Base-by-base conservation (phyloP, 2,797 vertebrate species). In the Cuniculus paca region DNA sequence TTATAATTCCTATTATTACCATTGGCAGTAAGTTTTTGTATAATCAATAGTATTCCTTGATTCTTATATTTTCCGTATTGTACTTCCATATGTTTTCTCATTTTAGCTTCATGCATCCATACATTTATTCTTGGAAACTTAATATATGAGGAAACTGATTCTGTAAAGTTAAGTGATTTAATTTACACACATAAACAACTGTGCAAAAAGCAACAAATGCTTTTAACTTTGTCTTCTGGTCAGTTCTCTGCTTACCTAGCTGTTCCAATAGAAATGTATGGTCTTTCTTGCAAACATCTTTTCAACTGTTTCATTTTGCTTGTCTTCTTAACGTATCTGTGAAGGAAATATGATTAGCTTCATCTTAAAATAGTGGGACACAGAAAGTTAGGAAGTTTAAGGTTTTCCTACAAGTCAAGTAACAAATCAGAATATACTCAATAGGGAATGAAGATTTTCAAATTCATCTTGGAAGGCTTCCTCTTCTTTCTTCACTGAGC, bases 271-370 rank as follows among this genome's bases (percentile, higher is more conserved):
- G 20, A 91, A 74, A 85, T 54, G 12, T 9, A 19, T 61, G 91
- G 12, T 12, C 52, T 81, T 91, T 85, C 26, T 70, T 80, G 14
- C n/a, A 95, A 79, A 63, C 31, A 63, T 70, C 14, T 60, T 39
- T 92, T 74, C 7, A 70, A 10, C 16, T 50, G 12, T 89, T 92
- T 85, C n/a, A 82, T 89, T 95, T 86, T 56, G n/a, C 22, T 81
- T 52, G 13, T 78, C 1, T 88, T 94, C 68, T 22, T 28, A 70
- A 26, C 0, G 10, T 93, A 36, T 93, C 17, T 93, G 11, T 70
- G 36, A 92, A 56, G 12, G 17, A 70, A n/a, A 74, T 54, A 84
- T 26, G 4, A n/a, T 86, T 88, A 36, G 9, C 60, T 31, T 60
- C 17, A 88, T 63, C 5, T 17, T 81, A 70, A 1, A 28, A 45